Percentiles rank a stretch among this genome's conserved stretches.
phyloP scores from a whole-genome alignment of 1,140 invertebrate genomes.

The Nilaparvata lugens region DNA sequence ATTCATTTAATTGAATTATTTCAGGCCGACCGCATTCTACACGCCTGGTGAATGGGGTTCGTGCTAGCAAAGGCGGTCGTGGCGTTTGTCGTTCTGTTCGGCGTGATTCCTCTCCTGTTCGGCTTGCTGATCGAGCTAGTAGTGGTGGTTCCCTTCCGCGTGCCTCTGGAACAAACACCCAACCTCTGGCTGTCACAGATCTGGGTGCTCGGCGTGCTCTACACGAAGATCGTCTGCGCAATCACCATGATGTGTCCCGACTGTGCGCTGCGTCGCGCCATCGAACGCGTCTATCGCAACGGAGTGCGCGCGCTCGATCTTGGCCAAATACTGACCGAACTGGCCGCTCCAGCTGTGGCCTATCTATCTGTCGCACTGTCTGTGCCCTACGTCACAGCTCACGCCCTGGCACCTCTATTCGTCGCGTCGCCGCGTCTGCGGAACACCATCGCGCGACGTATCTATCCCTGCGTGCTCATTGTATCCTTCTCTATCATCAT shows the following conservation, averaged over 20 bases:
- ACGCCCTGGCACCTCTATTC: constrained; percentile 72
- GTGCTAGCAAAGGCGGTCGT: constrained; percentile 57
- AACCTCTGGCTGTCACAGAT: constrained; percentile 94
- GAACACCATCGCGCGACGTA: constrained; percentile 70
- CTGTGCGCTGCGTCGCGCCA: constrained; percentile 80
- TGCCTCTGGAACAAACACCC: constrained; percentile 88
- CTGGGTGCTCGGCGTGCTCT: constrained; percentile 91
- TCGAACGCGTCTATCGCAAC: constrained; percentile 84
- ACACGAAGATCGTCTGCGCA: constrained; percentile 96
- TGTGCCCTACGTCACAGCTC: constrained; percentile 80
- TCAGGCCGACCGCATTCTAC: constrained; percentile 15
- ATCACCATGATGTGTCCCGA: constrained; percentile 96
- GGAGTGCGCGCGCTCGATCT: constrained; percentile 76
- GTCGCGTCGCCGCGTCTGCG: constrained; percentile 59
- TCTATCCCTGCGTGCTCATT: constrained; percentile 84
- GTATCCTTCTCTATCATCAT: constrained; percentile 21
- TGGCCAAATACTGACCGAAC: constrained; percentile 64
- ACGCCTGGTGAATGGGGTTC: constrained; percentile 34
- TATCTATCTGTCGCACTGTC: constrained; percentile 75
- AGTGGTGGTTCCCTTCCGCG: constrained; percentile 84
- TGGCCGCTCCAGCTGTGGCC: constrained; percentile 83
- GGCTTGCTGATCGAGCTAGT: constrained; percentile 87
- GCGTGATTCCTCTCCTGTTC: constrained; percentile 85
- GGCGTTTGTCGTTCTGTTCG: constrained; percentile 70
- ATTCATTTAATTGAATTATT: no score